Percentiles rank a stretch among this genome's conserved stretches.
These are phyloP conservation scores for Cephus pulcher DNA, from an alignment of 2,888 invertebrate genomes.

Conservation along the genomic window DNA sequence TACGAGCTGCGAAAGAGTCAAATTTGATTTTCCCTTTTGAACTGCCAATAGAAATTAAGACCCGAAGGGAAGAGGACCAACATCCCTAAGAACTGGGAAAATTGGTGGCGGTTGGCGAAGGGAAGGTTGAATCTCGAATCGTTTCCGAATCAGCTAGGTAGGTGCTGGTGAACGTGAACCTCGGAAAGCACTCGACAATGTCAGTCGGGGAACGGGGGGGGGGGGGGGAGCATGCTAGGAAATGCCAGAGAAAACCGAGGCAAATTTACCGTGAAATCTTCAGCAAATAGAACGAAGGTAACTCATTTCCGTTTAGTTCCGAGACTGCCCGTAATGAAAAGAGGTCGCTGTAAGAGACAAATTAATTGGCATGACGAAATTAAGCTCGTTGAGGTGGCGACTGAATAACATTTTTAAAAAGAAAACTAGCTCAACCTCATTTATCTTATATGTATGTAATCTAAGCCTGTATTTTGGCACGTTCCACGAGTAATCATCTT, in stretches of 20 bases:
- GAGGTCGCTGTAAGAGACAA: constrained; percentile 22
- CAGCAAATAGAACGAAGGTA: constrained; percentile 53
- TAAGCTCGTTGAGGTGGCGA: background rate
- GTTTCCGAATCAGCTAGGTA: background rate
- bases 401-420: background rate
- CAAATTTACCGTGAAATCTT: constrained; percentile 57
- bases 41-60: background rate
- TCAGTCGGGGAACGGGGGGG: background rate
- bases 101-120: background rate
- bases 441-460: background rate
- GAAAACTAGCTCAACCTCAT: background rate
- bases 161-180: background rate
- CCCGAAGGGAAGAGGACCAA: background rate
- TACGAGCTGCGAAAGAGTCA: background rate
- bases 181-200: background rate
- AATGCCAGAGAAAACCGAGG: constrained; percentile 20
- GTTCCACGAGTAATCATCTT: background rate
- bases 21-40: background rate
- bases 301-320: constrained; percentile 57
- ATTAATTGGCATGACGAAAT: background rate
- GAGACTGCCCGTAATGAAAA: constrained; percentile 41
- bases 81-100: background rate
- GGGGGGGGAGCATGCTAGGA: background rate
- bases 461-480: background rate
- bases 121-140: background rate